These are phyloP conservation scores for Daktulosphaira vitifoliae DNA, from an alignment of 1,140 invertebrate species.

Conservation along the genomic window DNA sequence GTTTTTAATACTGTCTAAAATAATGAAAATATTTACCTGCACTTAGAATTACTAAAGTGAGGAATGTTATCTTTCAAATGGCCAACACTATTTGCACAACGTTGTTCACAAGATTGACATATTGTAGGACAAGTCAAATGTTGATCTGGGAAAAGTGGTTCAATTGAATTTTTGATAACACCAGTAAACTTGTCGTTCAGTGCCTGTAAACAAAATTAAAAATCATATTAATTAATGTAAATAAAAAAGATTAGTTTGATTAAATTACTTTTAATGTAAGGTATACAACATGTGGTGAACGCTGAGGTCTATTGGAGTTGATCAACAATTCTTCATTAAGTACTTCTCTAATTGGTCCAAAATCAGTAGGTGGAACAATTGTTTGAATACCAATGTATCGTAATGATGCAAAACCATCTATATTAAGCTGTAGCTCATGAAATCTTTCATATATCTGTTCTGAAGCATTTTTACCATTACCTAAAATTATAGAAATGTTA, in stretches of 20 bases:
- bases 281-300: constrained; percentile 57
- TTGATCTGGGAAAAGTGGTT: constrained; percentile 65
- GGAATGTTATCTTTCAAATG: constrained; percentile 59
- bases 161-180: constrained; percentile 53
- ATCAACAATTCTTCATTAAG: constrained; percentile 55
- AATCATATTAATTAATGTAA: no score
- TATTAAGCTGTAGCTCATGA: constrained; percentile 51
- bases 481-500: constrained; percentile 39
- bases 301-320: constrained; percentile 56
- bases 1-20: background rate
- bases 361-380: constrained; percentile 48
- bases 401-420: constrained; percentile 64
- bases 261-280: constrained; percentile 53
- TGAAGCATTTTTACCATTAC: constrained; percentile 53
- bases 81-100: constrained; percentile 69
- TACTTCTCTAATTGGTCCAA: constrained; percentile 46
- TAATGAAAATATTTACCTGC: constrained; percentile 39
- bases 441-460: constrained; percentile 57
- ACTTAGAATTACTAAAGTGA: constrained; percentile 50
- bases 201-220: constrained; percentile 46
- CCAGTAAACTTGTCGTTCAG: constrained; percentile 72
- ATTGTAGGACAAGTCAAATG: constrained; percentile 68
- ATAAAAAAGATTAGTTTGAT: background rate
- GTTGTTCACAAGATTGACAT: constrained; percentile 61
- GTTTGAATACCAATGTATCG: constrained; percentile 61